Conservation (phyloP, 2,888 invertebrate genomes). For the Stegana nigrithorax region DNA sequence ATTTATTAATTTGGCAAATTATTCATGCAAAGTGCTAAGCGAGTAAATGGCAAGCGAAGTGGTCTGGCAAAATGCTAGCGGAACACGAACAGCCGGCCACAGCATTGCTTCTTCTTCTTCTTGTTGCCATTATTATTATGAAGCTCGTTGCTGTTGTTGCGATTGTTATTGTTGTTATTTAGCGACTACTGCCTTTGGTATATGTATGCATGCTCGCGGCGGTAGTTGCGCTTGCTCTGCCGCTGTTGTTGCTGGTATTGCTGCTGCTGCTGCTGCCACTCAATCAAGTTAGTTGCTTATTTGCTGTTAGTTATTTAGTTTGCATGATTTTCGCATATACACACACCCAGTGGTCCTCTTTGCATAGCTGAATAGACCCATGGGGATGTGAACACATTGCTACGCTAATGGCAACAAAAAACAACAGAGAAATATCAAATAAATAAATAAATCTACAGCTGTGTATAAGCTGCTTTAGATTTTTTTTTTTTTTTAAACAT, state of each 20-base stretch:
- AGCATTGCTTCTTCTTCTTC: conserved; percentile 2
- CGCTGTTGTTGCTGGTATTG: not conserved
- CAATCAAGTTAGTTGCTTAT: not conserved
- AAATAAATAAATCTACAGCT: not conserved
- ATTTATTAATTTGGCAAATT: conserved; percentile 56
- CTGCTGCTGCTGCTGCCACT: not conserved
- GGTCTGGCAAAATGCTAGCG: not conserved
- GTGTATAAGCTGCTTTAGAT: not conserved
- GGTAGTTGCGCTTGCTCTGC: not conserved
- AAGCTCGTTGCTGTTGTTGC: not conserved
- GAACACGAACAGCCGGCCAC: not conserved
- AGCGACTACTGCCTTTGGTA: conserved; percentile 26
- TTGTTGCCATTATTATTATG: conserved; percentile 27
- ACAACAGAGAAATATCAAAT: too few relatives aligned
- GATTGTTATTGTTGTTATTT: conserved; percentile 26
- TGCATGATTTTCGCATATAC: not conserved
- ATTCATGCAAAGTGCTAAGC: conserved; percentile 44
- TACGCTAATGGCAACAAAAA: too few relatives aligned
- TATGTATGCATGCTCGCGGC: too few relatives aligned
- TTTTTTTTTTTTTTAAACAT: not conserved
- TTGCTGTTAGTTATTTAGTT: conserved; percentile 3
- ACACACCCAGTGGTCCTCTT: not conserved
- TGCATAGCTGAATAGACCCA: not conserved
- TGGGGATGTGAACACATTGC: too few relatives aligned
- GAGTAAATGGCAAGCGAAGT: not conserved